Conservation (phyloP, 2,797 vertebrate genomes). For the Ptychobarbus kaznakovi region DNA sequence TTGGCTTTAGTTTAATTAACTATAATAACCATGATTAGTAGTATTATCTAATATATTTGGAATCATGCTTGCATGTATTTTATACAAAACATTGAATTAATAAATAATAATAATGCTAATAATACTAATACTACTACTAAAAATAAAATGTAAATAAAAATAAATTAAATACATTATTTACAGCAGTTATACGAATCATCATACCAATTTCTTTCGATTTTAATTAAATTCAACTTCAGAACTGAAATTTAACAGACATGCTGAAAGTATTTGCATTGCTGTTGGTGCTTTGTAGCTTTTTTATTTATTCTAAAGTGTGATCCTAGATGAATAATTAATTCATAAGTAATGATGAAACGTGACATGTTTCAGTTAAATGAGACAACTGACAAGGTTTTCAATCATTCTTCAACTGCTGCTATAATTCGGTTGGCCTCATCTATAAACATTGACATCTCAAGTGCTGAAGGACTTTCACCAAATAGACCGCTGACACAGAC, state of each 20-base stretch:
- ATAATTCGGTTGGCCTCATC: slow-evolving; percentile 45
- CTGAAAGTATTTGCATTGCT: not conserved
- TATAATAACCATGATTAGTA: not conserved
- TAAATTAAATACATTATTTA: not conserved
- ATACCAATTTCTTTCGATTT: not conserved
- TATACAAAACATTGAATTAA: not conserved
- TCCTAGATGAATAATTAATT: not conserved
- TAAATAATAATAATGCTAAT: not conserved
- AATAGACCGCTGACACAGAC: slow-evolving; percentile 17
- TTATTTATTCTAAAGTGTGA: not conserved
- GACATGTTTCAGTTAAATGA: slow-evolving; percentile 5
- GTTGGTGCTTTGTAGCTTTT: not conserved
- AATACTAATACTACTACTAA: not conserved
- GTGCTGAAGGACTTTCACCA: slow-evolving; percentile 35
- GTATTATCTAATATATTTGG: not conserved
- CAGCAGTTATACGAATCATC: not conserved
- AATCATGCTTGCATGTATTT: not conserved
- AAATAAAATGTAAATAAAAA: too few relatives aligned
- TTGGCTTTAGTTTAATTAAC: too few relatives aligned
- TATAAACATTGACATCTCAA: slow-evolving; percentile 56
- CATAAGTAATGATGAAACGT: not conserved
- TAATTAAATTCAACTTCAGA: not conserved
- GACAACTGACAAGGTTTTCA: slow-evolving; percentile 30
- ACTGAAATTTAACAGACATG: not conserved
- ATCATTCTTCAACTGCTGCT: slow-evolving; percentile 33